Base-by-base conservation (phyloP, 2,888 invertebrate species). In the Papilio elwesi region DNA sequence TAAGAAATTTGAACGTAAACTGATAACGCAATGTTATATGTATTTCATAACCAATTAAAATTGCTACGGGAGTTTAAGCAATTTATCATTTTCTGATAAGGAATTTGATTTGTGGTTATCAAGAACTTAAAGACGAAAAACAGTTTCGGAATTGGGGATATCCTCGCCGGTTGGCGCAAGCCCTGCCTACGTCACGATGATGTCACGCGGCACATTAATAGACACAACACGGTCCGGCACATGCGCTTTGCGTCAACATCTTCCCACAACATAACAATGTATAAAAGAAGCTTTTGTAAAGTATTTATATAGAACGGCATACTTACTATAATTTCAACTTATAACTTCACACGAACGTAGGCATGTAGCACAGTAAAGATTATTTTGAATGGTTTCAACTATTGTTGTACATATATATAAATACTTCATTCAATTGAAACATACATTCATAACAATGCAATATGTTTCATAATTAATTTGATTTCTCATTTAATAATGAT, bases 221-320 rank as follows among this genome's bases (percentile, higher is more conserved):
- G 87, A 90, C 87, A 89, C 75, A 77, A 78, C 78, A 77, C 86
- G 87, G 85, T 85, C 81, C 83, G 84, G 88, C 90, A 90, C 90
- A 91, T 91, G 92, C 92, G 91, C 91, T 86, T 86, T 91, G 88
- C 90, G 89, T 91, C 90, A 90, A 86, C 86, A 83, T 83, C 83
- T 84, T 85, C 85, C 82, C 81, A 77, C 81, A 83, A 80, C 81
- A 82, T 80, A 81, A 81, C 82, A 79, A 79, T 82, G 78, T 82
- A 78, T 81, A 81, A 76, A 81, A 79, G 81, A 77, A 81, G 77
- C 82, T 79, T 78, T 81, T 81, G 78, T 79, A 76, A 78, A 81
- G 77, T 57, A 66, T 71, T 49, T 59, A 59, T 43, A 59, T 26
- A 38, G 38, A 65, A 57, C 36, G 13, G 13, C 13, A 12, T 57